Base-by-base conservation (phyloP, 1,140 invertebrate genomes). In the Temnothorax curvispinosus region DNA sequence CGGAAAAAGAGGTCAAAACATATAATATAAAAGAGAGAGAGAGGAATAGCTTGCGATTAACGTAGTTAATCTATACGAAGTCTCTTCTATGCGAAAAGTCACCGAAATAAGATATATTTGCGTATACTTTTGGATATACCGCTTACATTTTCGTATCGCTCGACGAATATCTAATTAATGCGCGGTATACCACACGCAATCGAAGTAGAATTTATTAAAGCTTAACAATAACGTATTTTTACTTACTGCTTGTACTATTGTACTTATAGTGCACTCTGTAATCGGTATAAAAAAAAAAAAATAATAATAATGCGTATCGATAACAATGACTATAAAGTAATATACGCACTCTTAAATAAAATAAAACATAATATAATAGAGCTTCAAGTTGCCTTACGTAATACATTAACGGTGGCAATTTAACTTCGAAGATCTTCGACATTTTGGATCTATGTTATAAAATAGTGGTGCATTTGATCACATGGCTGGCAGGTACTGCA, bases 241-340 rank as follows among this genome's bases (percentile, higher is more conserved):
- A 77, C 5, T 76, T 44, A 11, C 69, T 76, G 15, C 2, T 76
- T 60, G 35, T 75, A 75, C n/a, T n/a, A 58, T 41, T 76, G 38
- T 76, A 44, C 52, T 76, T 76, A 58, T 21, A 21, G 74, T 44
- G 15, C 21, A 62, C 6, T 60, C 35, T 77, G 21, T 44, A 75
- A 38, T 56, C 6, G 13, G 27, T 27, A 7, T 76, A 54, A 54
- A 77, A 60, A 54, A 54, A 77, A 60, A 76, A 75, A 38, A 52
- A 74, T 9, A 38, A 41, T 65, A 21, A 60, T 56, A 21, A 5
- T 38, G 11, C 15, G 15, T 44, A 58, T 44, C 13, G 38, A 76
- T 64, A 77, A 77, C 58, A 77, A 62, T 64, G 41, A 77, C 15
- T 74, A 74, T 54, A 74, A 77, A 47, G 18, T 77, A 47, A 62